Percentiles rank a stretch among this genome's conserved stretches.
These are phyloP conservation scores for Lycaon pictus DNA, from an alignment of 2,113 vertebrate species.

Conservation along the genomic window DNA sequence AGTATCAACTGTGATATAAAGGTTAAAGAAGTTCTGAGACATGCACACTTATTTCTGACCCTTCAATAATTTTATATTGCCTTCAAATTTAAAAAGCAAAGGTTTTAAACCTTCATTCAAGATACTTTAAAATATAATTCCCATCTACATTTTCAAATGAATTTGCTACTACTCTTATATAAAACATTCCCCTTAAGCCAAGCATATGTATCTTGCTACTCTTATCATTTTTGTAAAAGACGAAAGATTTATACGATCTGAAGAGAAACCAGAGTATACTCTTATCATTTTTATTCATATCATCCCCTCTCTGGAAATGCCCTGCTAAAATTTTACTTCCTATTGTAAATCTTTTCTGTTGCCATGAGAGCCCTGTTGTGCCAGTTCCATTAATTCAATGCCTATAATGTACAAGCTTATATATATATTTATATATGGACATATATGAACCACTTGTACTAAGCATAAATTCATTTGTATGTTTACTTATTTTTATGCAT, in stretches of 20 bases:
- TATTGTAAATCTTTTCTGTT: background rate
- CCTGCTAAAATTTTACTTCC: conserved; percentile 1
- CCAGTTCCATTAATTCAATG: background rate
- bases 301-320: background rate
- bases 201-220: background rate
- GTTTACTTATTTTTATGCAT: background rate
- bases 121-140: background rate
- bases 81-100: background rate
- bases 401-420: background rate
- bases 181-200: background rate
- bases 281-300: background rate
- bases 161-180: background rate
- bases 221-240: background rate
- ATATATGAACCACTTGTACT: background rate
- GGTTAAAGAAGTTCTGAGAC: background rate
- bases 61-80: background rate
- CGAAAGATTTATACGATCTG: no score
- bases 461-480: background rate
- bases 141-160: background rate
- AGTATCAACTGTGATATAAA: background rate
- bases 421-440: background rate
- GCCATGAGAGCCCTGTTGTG: background rate
- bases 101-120: background rate
- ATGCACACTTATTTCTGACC: background rate
- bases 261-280: background rate